Percentiles rank a stretch among this genome's conserved stretches.
Evolutionary conservation across 2,113 vertebrate genomes (phyloP).

Genomic region (Dascyllus trimaculatus): DNA sequence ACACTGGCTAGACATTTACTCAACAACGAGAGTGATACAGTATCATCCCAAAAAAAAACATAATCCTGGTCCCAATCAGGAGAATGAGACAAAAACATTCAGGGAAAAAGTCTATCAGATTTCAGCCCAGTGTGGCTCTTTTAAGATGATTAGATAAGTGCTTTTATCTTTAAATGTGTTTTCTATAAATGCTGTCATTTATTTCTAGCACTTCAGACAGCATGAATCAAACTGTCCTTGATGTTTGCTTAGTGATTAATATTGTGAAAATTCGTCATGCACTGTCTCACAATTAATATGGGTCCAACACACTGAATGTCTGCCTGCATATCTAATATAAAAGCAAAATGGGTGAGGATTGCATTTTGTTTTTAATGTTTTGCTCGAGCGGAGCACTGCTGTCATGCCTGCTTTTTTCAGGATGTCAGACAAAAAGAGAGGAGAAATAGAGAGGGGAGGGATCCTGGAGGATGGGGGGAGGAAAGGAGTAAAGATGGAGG

Average conservation of each 20-base stretch:
- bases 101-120: constrained; percentile 45
- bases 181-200: constrained; percentile 70
- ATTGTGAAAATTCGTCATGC: constrained; percentile 68
- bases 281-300: constrained; percentile 78
- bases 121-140: constrained; percentile 45
- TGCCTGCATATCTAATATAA: constrained; percentile 74
- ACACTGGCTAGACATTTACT: constrained; percentile 55
- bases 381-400: constrained; percentile 84
- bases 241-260: constrained; percentile 80
- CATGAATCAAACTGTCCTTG: constrained; percentile 69
- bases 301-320: constrained; percentile 67
- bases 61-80: constrained; percentile 15
- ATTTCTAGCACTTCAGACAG: constrained; percentile 71
- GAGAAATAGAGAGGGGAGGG: constrained; percentile 82
- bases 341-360: constrained; percentile 79
- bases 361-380: constrained; percentile 86
- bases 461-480: constrained; percentile 78
- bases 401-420: constrained; percentile 83
- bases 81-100: constrained; percentile 41
- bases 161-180: constrained; percentile 71
- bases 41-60: background rate
- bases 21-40: constrained; percentile 40
- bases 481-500: constrained; percentile 79
- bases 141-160: constrained; percentile 64
- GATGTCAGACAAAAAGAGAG: constrained; percentile 86